These are phyloP conservation scores for Oreochromis niloticus DNA, from an alignment of 2,113 vertebrate species.

Conservation along the genomic window DNA sequence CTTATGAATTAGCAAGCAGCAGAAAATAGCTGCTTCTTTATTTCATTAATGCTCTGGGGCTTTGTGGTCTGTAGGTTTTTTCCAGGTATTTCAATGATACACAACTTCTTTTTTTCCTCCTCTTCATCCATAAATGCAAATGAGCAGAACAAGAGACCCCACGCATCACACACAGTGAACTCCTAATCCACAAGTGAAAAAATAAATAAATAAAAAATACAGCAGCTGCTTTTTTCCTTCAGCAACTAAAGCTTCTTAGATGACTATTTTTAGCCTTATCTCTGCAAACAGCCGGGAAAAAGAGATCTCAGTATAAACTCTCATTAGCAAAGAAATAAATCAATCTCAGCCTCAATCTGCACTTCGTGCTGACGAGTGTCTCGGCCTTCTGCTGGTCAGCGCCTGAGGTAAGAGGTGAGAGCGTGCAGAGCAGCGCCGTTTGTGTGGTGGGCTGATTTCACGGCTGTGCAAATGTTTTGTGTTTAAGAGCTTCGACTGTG, in stretches of 20 bases:
- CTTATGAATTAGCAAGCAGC: neutral
- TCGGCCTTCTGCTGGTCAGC: neutral
- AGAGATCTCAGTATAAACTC: conserved; percentile 14
- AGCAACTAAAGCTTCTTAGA: conserved; percentile 45
- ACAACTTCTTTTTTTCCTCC: neutral
- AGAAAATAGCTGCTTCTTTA: neutral
- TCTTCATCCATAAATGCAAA: neutral
- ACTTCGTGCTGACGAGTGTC: neutral
- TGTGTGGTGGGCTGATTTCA: conserved; percentile 2
- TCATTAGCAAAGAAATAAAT: conserved; percentile 6
- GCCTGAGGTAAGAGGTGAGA: neutral
- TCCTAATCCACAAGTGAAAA: neutral
- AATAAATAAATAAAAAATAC: neutral
- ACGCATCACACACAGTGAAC: neutral
- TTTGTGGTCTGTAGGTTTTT: neutral
- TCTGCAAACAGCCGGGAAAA: conserved; percentile 42
- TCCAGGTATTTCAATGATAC: neutral
- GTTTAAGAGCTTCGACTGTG: neutral
- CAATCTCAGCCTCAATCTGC: neutral
- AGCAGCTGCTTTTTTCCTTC: conserved; percentile 1
- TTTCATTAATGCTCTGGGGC: neutral
- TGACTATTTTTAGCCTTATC: conserved; percentile 56
- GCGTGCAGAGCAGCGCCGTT: neutral
- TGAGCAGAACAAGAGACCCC: neutral
- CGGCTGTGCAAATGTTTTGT: neutral